Evolutionary conservation across 2,113 vertebrate species (phyloP).

Genomic region (Corythoichthys intestinalis): DNA sequence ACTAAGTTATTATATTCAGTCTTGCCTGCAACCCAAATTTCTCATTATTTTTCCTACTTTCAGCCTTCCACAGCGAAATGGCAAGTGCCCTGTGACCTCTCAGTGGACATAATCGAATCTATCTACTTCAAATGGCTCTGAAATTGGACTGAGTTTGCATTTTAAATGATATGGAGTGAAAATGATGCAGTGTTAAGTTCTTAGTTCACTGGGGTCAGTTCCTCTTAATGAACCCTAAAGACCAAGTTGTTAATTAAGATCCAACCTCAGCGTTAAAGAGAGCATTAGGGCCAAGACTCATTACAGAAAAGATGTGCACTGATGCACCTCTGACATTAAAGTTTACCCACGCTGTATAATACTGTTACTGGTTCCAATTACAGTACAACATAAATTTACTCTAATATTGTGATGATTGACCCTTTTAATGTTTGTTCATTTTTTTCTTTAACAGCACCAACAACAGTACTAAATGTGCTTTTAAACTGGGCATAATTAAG

Average conservation of each 20-base stretch:
- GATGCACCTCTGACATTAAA: conserved; percentile 27
- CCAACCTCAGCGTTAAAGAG: conserved; percentile 1
- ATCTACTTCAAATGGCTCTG: conserved; percentile 45
- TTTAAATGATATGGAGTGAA: conserved; percentile 21
- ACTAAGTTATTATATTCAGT: no score
- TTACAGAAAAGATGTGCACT: conserved; percentile 12
- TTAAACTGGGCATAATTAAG: no score
- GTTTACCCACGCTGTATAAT: neutral
- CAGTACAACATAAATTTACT: neutral
- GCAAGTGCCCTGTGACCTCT: conserved; percentile 1
- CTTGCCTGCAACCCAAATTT: neutral
- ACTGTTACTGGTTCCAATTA: neutral
- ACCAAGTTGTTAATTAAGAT: conserved; percentile 5
- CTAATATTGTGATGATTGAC: neutral
- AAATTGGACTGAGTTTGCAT: conserved; percentile 50
- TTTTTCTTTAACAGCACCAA: neutral
- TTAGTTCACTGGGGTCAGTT: conserved; percentile 19
- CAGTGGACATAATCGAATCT: conserved; percentile 22
- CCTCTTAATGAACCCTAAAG: conserved; percentile 11
- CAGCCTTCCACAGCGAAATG: neutral
- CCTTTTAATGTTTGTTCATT: neutral
- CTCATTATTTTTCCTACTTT: conserved; percentile 1
- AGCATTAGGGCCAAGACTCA: neutral
- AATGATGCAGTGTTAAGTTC: neutral
- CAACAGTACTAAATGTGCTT: no score